Evolutionary conservation across 2,888 invertebrate genomes (phyloP).

Genomic region (Drosophila mettleri): DNA sequence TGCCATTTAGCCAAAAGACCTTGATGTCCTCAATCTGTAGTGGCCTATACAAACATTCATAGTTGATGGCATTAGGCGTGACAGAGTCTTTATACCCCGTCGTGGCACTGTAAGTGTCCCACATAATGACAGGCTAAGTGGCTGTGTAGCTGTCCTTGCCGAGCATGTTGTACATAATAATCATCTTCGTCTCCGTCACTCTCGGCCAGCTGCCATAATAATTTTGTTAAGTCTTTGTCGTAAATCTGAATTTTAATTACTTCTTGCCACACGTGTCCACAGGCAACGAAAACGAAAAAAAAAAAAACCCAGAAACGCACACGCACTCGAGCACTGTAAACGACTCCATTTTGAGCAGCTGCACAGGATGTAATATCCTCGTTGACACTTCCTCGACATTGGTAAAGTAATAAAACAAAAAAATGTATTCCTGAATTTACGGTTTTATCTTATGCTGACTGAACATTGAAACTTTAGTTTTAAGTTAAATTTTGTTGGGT

Average conservation of each 20-base stretch:
- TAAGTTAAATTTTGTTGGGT: not conserved
- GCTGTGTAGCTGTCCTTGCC: conserved; percentile 12
- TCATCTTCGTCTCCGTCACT: conserved; percentile 28
- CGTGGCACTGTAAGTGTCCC: conserved; percentile 17
- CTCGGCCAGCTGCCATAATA: conserved; percentile 62
- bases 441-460: not conserved
- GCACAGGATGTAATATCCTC: conserved; percentile 37
- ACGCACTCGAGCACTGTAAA: conserved; percentile 17
- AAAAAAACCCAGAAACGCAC: not conserved
- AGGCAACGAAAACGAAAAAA: conserved; percentile 3
- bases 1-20: not conserved
- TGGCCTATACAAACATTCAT: conserved; percentile 25
- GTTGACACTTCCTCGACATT: conserved; percentile 15
- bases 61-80: conserved; percentile 3
- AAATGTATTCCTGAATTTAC: not conserved
- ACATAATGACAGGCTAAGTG: conserved; percentile 38
- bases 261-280: conserved; percentile 29
- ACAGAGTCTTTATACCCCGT: conserved; percentile 22
- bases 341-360: conserved; percentile 48
- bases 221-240: conserved; percentile 68
- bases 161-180: conserved; percentile 27
- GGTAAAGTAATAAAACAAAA: not conserved
- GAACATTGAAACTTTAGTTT: not conserved
- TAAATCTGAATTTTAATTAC: conserved; percentile 76
- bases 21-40: not conserved